These are phyloP conservation scores for Neolamprologus falcicula DNA, from an alignment of 2,113 vertebrate species.

Conservation along the genomic window DNA sequence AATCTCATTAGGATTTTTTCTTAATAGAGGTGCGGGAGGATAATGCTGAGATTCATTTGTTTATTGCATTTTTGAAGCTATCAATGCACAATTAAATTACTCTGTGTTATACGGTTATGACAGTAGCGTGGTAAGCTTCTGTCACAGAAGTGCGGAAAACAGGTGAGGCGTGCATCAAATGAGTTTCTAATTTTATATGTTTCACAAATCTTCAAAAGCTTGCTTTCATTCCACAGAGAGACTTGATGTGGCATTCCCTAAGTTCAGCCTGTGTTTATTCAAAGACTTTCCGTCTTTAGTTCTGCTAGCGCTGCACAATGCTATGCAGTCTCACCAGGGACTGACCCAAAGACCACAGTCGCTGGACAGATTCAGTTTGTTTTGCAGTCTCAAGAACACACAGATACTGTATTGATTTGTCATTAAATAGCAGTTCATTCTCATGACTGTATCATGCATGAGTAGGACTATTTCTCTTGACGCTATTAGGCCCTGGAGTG, in stretches of 20 bases:
- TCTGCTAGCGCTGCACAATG: neutral
- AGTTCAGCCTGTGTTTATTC: neutral
- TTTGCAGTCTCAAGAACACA: neutral
- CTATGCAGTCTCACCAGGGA: slow-evolving; percentile 8
- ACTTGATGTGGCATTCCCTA: neutral
- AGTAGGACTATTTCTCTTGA: neutral
- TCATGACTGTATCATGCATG: neutral
- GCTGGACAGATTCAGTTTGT: neutral
- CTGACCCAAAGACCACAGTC: slow-evolving; percentile 12
- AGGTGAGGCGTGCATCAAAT: neutral
- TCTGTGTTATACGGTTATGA: neutral
- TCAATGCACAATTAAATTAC: neutral
- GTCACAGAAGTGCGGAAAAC: neutral
- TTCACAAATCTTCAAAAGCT: neutral
- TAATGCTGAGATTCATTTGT: neutral
- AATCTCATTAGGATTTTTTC: neutral
- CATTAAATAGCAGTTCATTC: slow-evolving; percentile 13
- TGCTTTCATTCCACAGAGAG: neutral
- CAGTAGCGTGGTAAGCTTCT: neutral
- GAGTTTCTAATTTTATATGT: neutral
- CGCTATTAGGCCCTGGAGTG: neutral
- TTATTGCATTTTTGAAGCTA: neutral
- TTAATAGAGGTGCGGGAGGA: neutral
- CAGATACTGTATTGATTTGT: neutral
- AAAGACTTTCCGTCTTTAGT: neutral